Evolutionary conservation across 2,113 vertebrate genomes (phyloP).

Genomic region (Actenoides lindsayi): DNA sequence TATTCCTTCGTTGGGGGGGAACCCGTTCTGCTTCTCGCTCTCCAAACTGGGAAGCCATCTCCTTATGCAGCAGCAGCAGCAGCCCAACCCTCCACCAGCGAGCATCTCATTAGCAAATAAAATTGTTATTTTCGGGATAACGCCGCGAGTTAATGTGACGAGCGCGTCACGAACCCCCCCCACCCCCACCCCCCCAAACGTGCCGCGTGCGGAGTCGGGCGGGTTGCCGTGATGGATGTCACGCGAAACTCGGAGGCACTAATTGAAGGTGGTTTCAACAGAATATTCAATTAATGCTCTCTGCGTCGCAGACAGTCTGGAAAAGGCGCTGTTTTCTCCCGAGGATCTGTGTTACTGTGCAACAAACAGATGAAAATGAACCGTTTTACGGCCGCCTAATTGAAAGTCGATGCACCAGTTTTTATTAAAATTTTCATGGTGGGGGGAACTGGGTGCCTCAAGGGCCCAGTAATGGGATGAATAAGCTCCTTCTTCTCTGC

Average conservation of each 20-base stretch:
- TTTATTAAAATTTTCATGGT: conserved; percentile 61
- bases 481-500: neutral
- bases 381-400: conserved; percentile 64
- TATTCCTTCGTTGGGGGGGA: neutral
- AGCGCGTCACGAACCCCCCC: neutral
- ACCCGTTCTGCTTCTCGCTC: neutral
- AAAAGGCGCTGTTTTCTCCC: conserved; percentile 56
- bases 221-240: conserved; percentile 40
- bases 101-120: conserved; percentile 58
- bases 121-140: conserved; percentile 44
- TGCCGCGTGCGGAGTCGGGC: neutral
- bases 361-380: conserved; percentile 72
- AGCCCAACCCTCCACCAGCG: neutral
- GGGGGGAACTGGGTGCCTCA: conserved; percentile 28
- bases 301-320: conserved; percentile 56
- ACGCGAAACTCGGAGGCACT: conserved; percentile 26
- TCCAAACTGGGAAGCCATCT: fast-evolving
- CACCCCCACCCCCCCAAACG: neutral
- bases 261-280: conserved; percentile 72
- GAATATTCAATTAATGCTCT: conserved; percentile 74
- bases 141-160: neutral
- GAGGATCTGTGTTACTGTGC: conserved; percentile 64
- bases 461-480: conserved; percentile 24
- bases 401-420: conserved; percentile 65
- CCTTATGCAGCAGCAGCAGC: neutral